Evolutionary conservation across 1,140 invertebrate genomes (phyloP).

Genomic region (Caenorhabditis remanei): DNA sequence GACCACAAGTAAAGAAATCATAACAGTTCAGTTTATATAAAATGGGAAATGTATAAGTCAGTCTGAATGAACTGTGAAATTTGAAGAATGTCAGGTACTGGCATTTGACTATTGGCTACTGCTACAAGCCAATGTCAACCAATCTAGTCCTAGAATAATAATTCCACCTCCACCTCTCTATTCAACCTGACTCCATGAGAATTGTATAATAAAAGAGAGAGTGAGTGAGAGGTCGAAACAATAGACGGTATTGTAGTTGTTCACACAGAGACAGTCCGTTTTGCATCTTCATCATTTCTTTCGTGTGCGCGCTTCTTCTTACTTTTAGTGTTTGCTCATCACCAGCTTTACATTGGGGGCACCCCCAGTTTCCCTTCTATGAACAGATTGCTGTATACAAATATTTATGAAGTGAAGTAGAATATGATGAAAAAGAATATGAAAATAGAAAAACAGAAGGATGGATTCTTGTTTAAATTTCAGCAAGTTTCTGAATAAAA

Average conservation of each 20-base stretch:
- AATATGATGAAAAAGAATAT: no score
- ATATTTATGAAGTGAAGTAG: neutral
- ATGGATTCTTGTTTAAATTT: no score
- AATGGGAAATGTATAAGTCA: no score
- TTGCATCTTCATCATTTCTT: conserved; percentile 48
- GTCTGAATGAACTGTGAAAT: no score
- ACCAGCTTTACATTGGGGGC: conserved; percentile 38
- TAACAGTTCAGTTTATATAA: no score
- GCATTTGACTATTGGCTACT: no score
- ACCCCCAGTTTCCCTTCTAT: neutral
- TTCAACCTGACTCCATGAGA: conserved; percentile 46
- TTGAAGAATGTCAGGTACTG: no score
- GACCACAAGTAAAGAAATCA: no score
- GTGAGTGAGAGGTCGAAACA: conserved; percentile 39
- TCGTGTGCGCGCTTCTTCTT: conserved; percentile 51
- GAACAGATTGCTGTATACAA: neutral
- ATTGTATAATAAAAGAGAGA: conserved; percentile 27
- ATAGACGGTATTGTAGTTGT: conserved; percentile 54
- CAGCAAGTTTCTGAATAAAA: no score
- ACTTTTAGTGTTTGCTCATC: conserved; percentile 54
- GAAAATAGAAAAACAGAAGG: no score
- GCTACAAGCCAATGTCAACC: no score
- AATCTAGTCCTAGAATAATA: conserved; percentile 48
- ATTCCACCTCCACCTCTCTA: neutral
- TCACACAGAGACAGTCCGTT: conserved; percentile 50